phyloP scores from a whole-genome alignment of 1,140 invertebrate species.

The Ganaspis sp. region DNA sequence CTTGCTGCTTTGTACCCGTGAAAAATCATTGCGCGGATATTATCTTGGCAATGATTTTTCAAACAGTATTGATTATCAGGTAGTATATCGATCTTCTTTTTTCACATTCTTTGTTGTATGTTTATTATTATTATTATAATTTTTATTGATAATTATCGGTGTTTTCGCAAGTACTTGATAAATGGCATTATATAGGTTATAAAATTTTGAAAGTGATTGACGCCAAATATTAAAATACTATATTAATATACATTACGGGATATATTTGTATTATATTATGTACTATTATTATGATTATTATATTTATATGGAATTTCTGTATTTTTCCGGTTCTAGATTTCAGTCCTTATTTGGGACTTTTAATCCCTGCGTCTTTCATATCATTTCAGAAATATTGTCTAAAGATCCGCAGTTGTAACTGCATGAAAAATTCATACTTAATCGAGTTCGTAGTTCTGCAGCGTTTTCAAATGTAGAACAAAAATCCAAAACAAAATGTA shows the following conservation, averaged over 20 bases:
- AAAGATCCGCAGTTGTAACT: slow-evolving; percentile 13
- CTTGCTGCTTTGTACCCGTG: slow-evolving; percentile 26
- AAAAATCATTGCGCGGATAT: background rate
- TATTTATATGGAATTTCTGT: slow-evolving; percentile 28
- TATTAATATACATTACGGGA: slow-evolving; percentile 44
- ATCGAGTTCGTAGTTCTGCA: slow-evolving; percentile 18
- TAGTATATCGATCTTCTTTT: slow-evolving; percentile 22
- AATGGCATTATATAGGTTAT: slow-evolving; percentile 45
- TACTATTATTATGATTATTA: slow-evolving; percentile 34
- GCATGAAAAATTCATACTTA: background rate
- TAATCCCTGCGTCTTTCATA: slow-evolving; percentile 40
- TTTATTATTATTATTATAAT: no score
- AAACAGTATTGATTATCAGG: slow-evolving; percentile 28
- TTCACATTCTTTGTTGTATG: no score
- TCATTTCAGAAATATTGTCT: slow-evolving; percentile 18
- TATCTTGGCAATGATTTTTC: slow-evolving; percentile 14
- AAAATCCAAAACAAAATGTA: slow-evolving; percentile 13
- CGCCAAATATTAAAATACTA: slow-evolving; percentile 65
- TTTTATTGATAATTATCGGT: background rate
- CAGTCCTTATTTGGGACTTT: slow-evolving; percentile 32
- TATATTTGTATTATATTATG: slow-evolving; percentile 48
- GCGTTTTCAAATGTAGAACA: slow-evolving; percentile 18
- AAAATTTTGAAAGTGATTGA: slow-evolving; percentile 63
- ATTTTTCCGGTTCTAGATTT: background rate
- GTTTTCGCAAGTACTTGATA: background rate